These are phyloP conservation scores for Chiloscyllium punctatum DNA, from an alignment of 2,797 vertebrate species.

Conservation along the genomic window DNA sequence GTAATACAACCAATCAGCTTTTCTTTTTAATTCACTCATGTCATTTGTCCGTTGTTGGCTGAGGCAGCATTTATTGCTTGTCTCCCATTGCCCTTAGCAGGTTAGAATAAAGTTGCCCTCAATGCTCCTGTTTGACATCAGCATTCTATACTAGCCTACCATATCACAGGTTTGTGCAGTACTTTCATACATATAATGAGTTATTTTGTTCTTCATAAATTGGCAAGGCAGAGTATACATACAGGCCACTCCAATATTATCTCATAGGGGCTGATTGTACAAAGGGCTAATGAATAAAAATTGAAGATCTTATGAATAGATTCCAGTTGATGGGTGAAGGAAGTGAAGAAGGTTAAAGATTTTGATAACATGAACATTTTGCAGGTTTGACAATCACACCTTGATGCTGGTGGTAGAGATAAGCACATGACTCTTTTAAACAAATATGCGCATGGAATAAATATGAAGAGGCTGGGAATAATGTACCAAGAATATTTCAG, in stretches of 20 bases:
- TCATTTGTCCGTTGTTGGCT: no score
- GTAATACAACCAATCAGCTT: no score
- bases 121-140: neutral
- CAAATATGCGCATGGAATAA: neutral
- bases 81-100: neutral
- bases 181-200: neutral
- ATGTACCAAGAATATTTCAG: neutral
- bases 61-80: no score
- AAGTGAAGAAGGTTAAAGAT: neutral
- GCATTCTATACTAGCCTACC: neutral
- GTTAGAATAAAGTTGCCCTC: neutral
- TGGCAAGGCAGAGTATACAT: neutral
- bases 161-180: neutral
- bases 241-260: neutral
- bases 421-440: neutral
- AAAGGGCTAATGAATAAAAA: neutral
- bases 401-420: neutral
- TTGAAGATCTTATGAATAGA: neutral
- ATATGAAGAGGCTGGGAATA: neutral
- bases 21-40: no score
- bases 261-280: neutral
- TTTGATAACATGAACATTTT: neutral
- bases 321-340: neutral
- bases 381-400: neutral
- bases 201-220: no score